Evolutionary conservation across 2,888 invertebrate genomes (phyloP).

Genomic region (Diabrotica balteata): DNA sequence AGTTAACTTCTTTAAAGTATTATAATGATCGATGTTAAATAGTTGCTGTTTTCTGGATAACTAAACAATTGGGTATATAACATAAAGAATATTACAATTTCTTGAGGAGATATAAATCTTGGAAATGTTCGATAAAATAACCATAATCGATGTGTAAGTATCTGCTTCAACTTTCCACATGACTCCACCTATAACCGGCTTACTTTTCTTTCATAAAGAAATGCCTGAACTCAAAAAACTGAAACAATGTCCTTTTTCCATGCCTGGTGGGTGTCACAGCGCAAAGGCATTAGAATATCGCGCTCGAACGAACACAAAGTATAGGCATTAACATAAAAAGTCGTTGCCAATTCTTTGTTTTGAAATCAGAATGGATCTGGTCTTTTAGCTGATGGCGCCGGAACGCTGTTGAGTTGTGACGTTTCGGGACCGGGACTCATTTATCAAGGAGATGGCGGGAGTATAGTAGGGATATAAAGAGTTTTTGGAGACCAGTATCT

Average conservation of each 20-base stretch:
- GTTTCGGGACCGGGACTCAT: constrained; percentile 37
- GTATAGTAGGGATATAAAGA: constrained; percentile 11
- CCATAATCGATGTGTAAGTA: constrained; percentile 1
- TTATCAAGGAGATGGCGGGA: constrained; percentile 19
- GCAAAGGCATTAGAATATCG: constrained; percentile 35
- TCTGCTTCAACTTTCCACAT: constrained; percentile 8
- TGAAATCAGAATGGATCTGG: constrained; percentile 41
- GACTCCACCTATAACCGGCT: constrained; percentile 3
- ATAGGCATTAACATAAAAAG: constrained; percentile 39
- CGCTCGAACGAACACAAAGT: constrained; percentile 33
- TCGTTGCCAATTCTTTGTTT: constrained; percentile 43
- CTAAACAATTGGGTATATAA: no score
- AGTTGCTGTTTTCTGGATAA: no score
- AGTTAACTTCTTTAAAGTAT: no score
- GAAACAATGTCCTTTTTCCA: constrained; percentile 13
- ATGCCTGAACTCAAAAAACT: constrained; percentile 1
- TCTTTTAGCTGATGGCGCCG: constrained; percentile 42
- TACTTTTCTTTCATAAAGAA: background rate
- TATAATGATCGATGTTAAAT: no score
- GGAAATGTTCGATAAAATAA: no score
- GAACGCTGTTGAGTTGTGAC: constrained; percentile 42
- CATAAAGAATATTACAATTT: no score
- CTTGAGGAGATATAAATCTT: no score
- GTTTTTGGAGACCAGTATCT: background rate
- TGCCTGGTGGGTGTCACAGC: constrained; percentile 16